Evolutionary conservation across 2,888 invertebrate species (phyloP).

Genomic region (Pyrocoelia pectoralis): DNA sequence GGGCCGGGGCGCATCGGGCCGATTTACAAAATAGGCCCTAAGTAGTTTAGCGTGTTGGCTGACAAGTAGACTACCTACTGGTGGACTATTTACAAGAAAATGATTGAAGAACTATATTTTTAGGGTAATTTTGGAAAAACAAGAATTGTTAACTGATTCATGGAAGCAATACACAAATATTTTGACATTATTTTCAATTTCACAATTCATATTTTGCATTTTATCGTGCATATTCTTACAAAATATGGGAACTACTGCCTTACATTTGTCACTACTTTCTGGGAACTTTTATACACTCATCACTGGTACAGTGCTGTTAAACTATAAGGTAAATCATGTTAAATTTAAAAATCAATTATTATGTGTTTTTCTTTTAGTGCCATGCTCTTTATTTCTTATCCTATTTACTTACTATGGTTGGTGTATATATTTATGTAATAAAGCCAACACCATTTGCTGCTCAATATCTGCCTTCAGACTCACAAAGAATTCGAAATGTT

Average conservation of each 20-base stretch:
- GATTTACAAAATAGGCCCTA: no score
- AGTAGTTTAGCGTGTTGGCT: no score
- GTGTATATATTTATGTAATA: constrained; percentile 72
- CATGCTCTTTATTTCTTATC: constrained; percentile 84
- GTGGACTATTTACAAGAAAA: no score
- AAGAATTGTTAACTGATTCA: constrained; percentile 71
- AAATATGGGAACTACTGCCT: constrained; percentile 81
- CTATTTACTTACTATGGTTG: constrained; percentile 77
- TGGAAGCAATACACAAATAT: constrained; percentile 71
- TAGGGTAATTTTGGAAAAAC: constrained; percentile 71
- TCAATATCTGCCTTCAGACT: constrained; percentile 49
- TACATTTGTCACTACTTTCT: constrained; percentile 83
- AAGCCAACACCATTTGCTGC: constrained; percentile 66
- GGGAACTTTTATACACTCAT: constrained; percentile 87
- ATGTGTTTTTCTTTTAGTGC: constrained; percentile 68
- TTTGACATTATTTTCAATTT: constrained; percentile 65
- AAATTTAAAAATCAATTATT: constrained; percentile 12
- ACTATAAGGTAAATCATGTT: constrained; percentile 72
- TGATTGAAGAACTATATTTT: not conserved
- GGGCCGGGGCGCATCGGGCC: no score
- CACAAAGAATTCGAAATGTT: constrained; percentile 53
- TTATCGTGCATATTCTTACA: constrained; percentile 78
- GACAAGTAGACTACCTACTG: no score
- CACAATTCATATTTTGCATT: constrained; percentile 80
- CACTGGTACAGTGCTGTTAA: constrained; percentile 80